These are phyloP conservation scores for Heliconius charithonia DNA, from an alignment of 2,888 invertebrate species.

Conservation along the genomic window DNA sequence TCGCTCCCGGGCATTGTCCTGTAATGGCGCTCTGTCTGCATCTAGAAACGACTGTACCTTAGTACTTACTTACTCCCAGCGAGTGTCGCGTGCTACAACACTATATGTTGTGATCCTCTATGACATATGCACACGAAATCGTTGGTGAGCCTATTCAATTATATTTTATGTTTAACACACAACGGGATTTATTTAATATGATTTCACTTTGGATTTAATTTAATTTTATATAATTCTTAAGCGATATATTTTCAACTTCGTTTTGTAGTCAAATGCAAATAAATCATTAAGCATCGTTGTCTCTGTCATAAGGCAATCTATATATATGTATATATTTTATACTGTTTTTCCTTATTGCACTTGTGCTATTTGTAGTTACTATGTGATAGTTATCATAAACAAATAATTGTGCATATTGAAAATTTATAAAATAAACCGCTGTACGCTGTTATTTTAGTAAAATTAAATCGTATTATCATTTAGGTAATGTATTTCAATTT, in stretches of 20 bases:
- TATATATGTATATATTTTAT: not conserved
- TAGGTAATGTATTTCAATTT: conserved; percentile 16
- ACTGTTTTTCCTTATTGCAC: conserved; percentile 8
- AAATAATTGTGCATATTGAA: conserved; percentile 5
- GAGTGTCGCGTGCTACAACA: conserved; percentile 31
- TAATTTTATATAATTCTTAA: not conserved
- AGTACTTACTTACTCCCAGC: not conserved
- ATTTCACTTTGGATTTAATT: not conserved
- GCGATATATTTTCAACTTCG: not conserved
- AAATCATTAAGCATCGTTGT: not conserved
- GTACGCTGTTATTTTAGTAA: conserved; percentile 1
- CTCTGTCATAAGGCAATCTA: not conserved
- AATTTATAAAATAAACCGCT: conserved; percentile 13
- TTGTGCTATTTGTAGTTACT: not conserved
- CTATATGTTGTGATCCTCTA: conserved; percentile 18
- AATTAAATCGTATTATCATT: conserved; percentile 24
- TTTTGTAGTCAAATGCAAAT: not conserved
- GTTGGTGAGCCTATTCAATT: not conserved
- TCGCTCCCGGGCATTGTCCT: conserved; percentile 49
- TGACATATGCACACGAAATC: conserved; percentile 19
- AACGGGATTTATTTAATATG: not conserved
- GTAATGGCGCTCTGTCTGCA: conserved; percentile 47
- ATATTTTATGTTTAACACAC: not conserved
- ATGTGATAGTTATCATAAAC: conserved; percentile 1
- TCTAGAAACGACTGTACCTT: conserved; percentile 34